These are phyloP conservation scores for Geothlypis trichas DNA, from an alignment of 2,113 vertebrate species.

Conservation along the genomic window DNA sequence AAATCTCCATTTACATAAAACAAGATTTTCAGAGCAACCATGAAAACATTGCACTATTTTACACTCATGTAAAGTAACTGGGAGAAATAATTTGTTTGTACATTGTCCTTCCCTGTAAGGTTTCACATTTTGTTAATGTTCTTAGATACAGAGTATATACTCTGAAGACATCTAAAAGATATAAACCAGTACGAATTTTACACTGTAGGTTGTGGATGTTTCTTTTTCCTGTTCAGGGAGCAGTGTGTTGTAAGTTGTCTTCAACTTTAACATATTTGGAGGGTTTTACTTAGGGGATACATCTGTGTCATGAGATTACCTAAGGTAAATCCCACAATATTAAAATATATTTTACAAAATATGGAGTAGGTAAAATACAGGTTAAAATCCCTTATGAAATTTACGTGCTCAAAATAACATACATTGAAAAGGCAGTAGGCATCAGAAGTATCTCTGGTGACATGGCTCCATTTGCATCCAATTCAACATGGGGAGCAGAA, in stretches of 20 bases:
- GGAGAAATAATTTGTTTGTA: not conserved
- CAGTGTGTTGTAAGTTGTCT: not conserved
- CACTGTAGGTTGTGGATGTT: not conserved
- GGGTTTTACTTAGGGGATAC: not conserved
- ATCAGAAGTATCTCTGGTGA: not conserved
- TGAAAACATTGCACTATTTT: not conserved
- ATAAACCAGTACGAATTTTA: not conserved
- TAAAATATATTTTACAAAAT: not conserved
- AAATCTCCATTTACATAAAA: not conserved
- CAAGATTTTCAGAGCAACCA: not conserved
- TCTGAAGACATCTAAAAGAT: not conserved
- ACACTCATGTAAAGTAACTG: not conserved
- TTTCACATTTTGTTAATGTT: not conserved
- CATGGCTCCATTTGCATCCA: not conserved
- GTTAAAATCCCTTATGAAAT: not conserved
- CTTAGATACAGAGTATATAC: not conserved
- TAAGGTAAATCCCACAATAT: not conserved
- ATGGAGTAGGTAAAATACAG: not conserved
- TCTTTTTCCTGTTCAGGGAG: not conserved
- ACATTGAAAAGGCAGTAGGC: not conserved
- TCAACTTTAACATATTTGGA: not conserved
- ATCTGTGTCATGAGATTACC: not conserved
- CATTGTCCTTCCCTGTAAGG: not conserved
- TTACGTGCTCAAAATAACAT: not conserved
- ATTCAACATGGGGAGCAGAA: not conserved